Evolutionary conservation across 92 coral and sea anemone genomes (phyloP).

Genomic region (Umimayanthus chanpuru): DNA sequence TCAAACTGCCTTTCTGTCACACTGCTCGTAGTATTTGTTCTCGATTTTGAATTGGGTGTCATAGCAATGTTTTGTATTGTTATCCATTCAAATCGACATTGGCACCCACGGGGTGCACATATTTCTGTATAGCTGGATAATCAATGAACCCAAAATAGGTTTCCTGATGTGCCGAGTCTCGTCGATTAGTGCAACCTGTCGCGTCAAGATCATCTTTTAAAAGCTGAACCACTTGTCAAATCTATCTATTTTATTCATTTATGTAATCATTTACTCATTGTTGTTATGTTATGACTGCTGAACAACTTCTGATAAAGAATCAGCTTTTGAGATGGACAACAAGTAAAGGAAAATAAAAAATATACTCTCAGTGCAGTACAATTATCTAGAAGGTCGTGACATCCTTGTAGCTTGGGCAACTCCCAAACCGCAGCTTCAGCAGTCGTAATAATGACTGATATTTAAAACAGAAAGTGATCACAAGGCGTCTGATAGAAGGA

Average conservation of each 20-base stretch:
- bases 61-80: not conserved
- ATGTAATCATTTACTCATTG: no score
- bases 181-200: slow-evolving; percentile 18
- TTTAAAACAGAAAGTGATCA: not conserved
- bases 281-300: no score
- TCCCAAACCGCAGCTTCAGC: not conserved
- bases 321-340: no score
- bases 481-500: not conserved
- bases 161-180: slow-evolving; percentile 8
- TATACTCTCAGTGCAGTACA: not conserved
- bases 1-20: not conserved
- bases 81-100: slow-evolving; percentile 5
- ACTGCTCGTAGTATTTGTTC: not conserved
- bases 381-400: not conserved
- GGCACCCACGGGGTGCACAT: slow-evolving; percentile 6
- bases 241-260: no score
- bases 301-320: no score
- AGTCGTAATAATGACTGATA: not conserved
- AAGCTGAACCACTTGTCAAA: no score
- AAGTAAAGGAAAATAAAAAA: no score
- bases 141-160: slow-evolving; percentile 24
- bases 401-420: not conserved
- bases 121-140: slow-evolving; percentile 10
- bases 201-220: not conserved
- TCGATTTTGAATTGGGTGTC: not conserved